Base-by-base conservation (phyloP, 2,113 vertebrate genomes). In the Lepisosteus osseus region DNA sequence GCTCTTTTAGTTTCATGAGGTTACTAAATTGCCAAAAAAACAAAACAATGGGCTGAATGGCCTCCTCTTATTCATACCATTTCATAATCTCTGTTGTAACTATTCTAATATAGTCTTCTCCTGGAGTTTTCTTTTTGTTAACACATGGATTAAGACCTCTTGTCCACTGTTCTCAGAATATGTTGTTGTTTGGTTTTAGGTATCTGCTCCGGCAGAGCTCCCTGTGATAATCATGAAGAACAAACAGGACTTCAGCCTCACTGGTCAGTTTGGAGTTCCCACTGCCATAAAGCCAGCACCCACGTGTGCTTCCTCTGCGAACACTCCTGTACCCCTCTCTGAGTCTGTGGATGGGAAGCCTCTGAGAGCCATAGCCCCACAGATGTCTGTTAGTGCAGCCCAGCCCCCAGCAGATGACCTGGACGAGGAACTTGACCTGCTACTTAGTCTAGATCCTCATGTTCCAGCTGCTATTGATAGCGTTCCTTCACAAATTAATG, bases 341-440 rank as follows among this genome's bases (percentile, higher is more conserved):
- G 54, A 2, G 8, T 51, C 78, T 2, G 59, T 14, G 6, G 51
- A 29, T 17, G 64, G 17, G 63, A 54, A 66, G 40, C 4, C 15
- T 13, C 9, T 14, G 82, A 44, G 0, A 67, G 42, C 66, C 17
- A 41, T 72, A 47, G 51, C 56, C 0, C 43, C 80, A 2, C 70
- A 70, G 67, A 40, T 69, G 47, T 1, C 47, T 42, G 51, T 68
- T 1, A 42, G 42, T 4, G 15, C 68, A 0, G 59, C 62, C 44
- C 75, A 79, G 56, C 70, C 68, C 7, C 41, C 11, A 6, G 69
- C 7, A 44, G 93, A 95, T 70, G 79, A 86, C 3, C 76, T 88
- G 17, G 94, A 97, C 42, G 89, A 96, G 72, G 96, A 98, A 70
- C 86, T 98, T 63, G 95, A 98, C 76, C 80, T 88, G 77, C 88